A percentile compares a stretch with the other conserved stretches of the same genome.
These are phyloP conservation scores for Oxystoma pomonae DNA, from an alignment of 2,888 invertebrate genomes.

Conservation along the genomic window DNA sequence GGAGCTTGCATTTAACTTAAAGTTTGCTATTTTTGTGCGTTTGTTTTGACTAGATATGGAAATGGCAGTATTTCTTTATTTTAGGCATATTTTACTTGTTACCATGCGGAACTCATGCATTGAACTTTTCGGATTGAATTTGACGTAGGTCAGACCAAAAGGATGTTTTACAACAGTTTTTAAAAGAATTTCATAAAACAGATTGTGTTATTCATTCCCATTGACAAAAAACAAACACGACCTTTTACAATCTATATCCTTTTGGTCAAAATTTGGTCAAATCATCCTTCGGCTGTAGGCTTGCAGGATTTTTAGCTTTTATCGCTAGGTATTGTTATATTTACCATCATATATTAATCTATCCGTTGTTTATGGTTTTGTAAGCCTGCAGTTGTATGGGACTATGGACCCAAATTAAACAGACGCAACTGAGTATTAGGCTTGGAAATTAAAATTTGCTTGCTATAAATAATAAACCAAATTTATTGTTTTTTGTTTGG, in stretches of 20 bases:
- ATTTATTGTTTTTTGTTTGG: no score
- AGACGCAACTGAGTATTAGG: neutral
- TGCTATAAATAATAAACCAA: no score
- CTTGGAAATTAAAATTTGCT: no score
- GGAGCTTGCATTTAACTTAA: neutral
- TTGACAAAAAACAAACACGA: no score
- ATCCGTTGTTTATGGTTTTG: neutral
- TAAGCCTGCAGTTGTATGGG: neutral
- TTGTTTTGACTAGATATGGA: neutral
- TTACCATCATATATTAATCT: neutral
- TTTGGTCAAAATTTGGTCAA: neutral
- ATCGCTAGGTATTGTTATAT: neutral
- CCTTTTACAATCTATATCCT: no score
- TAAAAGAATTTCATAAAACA: no score
- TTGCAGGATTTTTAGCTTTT: neutral
- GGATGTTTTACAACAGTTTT: no score
- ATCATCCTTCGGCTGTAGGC: neutral
- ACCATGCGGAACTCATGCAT: neutral
- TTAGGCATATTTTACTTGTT: neutral
- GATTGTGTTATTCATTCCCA: no score
- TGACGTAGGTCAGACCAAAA: no score
- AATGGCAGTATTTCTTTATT: neutral
- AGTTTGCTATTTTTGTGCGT: neutral
- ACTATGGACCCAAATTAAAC: neutral
- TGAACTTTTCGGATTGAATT: neutral